Evolutionary conservation across 2,888 invertebrate species (phyloP).

Genomic region (Vesta saturnalis): DNA sequence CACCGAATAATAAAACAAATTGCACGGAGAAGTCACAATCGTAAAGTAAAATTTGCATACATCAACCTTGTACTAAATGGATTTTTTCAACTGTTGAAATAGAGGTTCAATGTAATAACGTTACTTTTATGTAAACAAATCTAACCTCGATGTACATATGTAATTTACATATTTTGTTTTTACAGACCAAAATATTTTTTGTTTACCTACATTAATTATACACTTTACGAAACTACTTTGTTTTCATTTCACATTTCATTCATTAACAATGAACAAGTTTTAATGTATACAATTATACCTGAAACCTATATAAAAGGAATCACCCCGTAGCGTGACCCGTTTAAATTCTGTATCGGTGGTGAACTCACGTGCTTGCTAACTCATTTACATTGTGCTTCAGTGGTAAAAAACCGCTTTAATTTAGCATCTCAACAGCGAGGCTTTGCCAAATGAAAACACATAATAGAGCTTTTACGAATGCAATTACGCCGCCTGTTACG

Average conservation of each 20-base stretch:
- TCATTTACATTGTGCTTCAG: constrained; percentile 35
- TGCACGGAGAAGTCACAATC: background rate
- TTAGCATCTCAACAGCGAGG: constrained; percentile 35
- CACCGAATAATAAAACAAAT: background rate
- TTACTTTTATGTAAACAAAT: background rate
- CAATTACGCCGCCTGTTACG: constrained; percentile 34
- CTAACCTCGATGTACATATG: background rate
- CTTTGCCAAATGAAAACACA: constrained; percentile 39
- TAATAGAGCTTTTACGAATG: constrained; percentile 38
- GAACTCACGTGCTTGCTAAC: constrained; percentile 29
- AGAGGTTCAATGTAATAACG: background rate
- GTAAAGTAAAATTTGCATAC: background rate
- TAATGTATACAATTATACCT: constrained; percentile 1
- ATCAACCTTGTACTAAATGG: background rate
- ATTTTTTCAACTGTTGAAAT: background rate
- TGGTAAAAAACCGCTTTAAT: constrained; percentile 35
- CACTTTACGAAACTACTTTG: background rate
- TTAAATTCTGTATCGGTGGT: constrained; percentile 5
- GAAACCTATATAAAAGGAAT: constrained; percentile 25
- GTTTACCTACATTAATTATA: too few species aligned
- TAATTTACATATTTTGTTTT: background rate
- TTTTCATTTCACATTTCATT: background rate
- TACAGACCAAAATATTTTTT: too few species aligned
- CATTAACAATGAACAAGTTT: too few species aligned
- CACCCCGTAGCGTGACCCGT: constrained; percentile 7